A percentile compares a stretch with the other conserved stretches of the same genome.
Evolutionary conservation across 2,888 invertebrate genomes (phyloP).

Genomic region (Gortyna flavago): DNA sequence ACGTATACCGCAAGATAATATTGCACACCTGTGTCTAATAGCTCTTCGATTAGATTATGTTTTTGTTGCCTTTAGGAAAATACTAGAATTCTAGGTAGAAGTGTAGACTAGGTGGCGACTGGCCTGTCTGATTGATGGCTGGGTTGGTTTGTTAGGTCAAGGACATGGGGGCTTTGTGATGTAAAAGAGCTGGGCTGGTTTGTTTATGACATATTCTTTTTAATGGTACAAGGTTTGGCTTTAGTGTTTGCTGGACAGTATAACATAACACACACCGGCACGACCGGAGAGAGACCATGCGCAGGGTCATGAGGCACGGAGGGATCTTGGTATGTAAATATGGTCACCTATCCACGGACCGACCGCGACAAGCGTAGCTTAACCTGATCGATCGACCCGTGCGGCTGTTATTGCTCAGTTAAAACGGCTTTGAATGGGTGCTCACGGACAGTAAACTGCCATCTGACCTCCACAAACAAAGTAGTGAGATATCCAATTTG

Average conservation of each 20-base stretch:
- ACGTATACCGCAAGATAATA: conserved; percentile 54
- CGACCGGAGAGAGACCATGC: no score
- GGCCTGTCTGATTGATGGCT: conserved; percentile 36
- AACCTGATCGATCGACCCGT: no score
- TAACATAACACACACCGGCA: no score
- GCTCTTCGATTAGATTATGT: conserved; percentile 62
- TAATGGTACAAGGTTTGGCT: no score
- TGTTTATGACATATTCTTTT: no score
- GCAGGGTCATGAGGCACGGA: no score
- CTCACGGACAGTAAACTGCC: not conserved
- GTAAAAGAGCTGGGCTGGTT: not conserved
- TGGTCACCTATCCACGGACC: no score
- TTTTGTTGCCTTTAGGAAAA: conserved; percentile 53
- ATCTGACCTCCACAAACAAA: conserved; percentile 12
- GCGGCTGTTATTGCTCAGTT: no score
- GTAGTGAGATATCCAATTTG: conserved; percentile 28
- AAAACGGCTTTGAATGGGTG: not conserved
- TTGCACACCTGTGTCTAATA: conserved; percentile 65
- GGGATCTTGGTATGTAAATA: no score
- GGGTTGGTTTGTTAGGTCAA: conserved; percentile 35
- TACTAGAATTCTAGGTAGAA: conserved; percentile 34
- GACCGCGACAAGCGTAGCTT: no score
- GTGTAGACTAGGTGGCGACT: conserved; percentile 54
- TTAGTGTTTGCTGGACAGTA: no score
- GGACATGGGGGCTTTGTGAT: conserved; percentile 43